phyloP scores from a whole-genome alignment of 2,113 vertebrate species.

The Formicarius rufipectus region DNA sequence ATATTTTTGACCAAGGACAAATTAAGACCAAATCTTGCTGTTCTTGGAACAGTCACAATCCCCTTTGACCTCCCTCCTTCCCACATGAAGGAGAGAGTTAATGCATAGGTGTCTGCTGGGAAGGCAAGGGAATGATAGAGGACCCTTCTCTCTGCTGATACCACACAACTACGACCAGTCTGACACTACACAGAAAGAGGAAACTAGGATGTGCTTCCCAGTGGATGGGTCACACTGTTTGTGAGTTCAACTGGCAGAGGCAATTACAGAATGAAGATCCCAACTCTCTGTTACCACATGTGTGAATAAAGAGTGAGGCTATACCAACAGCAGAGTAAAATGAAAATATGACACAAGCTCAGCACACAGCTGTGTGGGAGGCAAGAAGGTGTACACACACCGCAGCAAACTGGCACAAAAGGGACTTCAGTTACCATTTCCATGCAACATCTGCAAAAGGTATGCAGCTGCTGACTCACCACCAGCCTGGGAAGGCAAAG shows the following conservation, averaged over 20 bases:
- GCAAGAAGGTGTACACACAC: not conserved
- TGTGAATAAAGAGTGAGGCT: not conserved
- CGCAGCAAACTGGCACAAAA: not conserved
- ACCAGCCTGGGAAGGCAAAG: not conserved
- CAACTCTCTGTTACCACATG: not conserved
- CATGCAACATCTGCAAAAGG: not conserved
- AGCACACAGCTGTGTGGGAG: not conserved
- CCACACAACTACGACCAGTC: not conserved
- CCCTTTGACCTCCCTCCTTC: not conserved
- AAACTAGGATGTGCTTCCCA: not conserved
- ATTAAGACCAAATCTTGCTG: not conserved
- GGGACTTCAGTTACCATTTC: not conserved
- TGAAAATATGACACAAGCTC: not conserved
- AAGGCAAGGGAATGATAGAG: not conserved
- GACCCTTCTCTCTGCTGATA: not conserved
- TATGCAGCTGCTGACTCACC: not conserved
- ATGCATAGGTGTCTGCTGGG: not conserved
- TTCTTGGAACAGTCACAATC: not conserved
- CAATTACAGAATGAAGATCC: not conserved
- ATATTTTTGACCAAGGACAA: not conserved
- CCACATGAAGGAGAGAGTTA: not conserved
- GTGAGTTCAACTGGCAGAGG: not conserved
- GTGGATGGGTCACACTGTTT: not conserved
- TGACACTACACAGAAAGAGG: not conserved
- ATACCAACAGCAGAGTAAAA: not conserved